A percentile compares a stretch with the other conserved stretches of the same genome.
Conservation (phyloP, 2,888 invertebrate species). For the Eulithis testata region DNA sequence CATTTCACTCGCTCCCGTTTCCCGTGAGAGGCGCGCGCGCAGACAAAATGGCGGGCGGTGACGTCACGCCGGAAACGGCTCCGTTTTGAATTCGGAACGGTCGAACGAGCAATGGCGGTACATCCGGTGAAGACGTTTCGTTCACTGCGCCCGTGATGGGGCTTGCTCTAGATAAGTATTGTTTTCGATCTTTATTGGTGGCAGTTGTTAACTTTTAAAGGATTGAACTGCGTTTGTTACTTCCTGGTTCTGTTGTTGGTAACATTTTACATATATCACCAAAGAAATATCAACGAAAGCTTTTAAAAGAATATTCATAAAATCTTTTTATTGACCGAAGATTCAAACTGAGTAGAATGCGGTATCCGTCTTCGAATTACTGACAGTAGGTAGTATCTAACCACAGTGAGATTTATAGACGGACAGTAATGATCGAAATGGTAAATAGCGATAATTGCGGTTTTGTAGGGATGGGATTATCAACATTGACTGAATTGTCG, state of each 20-base stretch:
- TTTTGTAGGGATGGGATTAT: conserved; percentile 38
- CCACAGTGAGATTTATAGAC: conserved; percentile 29
- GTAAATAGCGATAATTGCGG: conserved; percentile 48
- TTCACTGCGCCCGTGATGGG: conserved; percentile 66
- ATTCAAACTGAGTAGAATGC: not conserved
- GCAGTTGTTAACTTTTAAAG: conserved; percentile 23
- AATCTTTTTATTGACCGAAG: not conserved
- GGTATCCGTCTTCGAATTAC: conserved; percentile 22
- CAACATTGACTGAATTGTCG: too few relatives aligned
- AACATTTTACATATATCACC: too few relatives aligned
- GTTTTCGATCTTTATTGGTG: conserved; percentile 38
- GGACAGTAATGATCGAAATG: conserved; percentile 34
- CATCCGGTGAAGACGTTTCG: conserved; percentile 84
- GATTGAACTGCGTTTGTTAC: conserved; percentile 16
- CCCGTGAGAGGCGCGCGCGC: conserved; percentile 71
- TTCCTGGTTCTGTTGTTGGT: not conserved
- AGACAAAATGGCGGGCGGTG: conserved; percentile 73
- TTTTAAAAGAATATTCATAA: too few relatives aligned
- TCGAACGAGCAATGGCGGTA: conserved; percentile 83
- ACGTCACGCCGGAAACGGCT: conserved; percentile 83
- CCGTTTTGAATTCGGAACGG: conserved; percentile 84
- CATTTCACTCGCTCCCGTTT: conserved; percentile 76
- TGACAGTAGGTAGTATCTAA: conserved; percentile 14
- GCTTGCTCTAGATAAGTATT: conserved; percentile 41
- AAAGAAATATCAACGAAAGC: not conserved